Base-by-base conservation (phyloP, 2,888 invertebrate species). In the Pimpla rufipes region DNA sequence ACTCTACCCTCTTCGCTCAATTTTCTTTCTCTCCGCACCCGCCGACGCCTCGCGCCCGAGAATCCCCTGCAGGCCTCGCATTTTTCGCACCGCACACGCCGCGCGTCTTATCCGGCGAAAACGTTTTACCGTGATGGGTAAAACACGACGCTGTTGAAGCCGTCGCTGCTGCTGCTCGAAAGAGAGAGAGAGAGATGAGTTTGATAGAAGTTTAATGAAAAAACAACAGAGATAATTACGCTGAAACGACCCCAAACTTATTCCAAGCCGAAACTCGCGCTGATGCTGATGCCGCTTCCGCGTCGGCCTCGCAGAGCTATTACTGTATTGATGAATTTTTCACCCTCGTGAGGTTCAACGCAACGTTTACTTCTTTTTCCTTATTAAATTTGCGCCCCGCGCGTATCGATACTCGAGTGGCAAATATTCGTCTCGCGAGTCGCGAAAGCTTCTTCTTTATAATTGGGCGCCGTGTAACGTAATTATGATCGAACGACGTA, bases 171-270 rank as follows among this genome's bases (percentile, higher is more conserved):
- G 77, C 73, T 52, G n/a, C 50, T 11, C 50, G 35, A n/a, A n/a
- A n/a, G n/a, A n/a, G n/a, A n/a, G n/a, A n/a, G n/a, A n/a, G n/a
- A 37, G 68, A 74, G 80, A 80, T 78, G 83, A 80, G 83, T 87
- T 89, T 87, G 85, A 90, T 88, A 88, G 88, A 85, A 90, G 86
- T 88, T 89, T 90, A 89, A 90, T 90, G 90, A 89, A 90, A 90
- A 88, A 89, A 89, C 88, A 90, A 90, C 90, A 90, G 83, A 86
- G 86, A 87, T 90, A 90, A 90, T 90, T 90, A 90, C 79, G 66
- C 66, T 64, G 84, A 75, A 81, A 83, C 74, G 73, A 40, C 70
- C 55, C 55, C 68, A 64, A 57, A 66, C 67, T 70, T 74, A 80
- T 80, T 29, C 5, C 29, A 29, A 29, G 29, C 52, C 77, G 50